A percentile compares a stretch with the other conserved stretches of the same genome.
phyloP scores from a whole-genome alignment of 2,797 vertebrate genomes.

The Novumbra hubbsi region DNA sequence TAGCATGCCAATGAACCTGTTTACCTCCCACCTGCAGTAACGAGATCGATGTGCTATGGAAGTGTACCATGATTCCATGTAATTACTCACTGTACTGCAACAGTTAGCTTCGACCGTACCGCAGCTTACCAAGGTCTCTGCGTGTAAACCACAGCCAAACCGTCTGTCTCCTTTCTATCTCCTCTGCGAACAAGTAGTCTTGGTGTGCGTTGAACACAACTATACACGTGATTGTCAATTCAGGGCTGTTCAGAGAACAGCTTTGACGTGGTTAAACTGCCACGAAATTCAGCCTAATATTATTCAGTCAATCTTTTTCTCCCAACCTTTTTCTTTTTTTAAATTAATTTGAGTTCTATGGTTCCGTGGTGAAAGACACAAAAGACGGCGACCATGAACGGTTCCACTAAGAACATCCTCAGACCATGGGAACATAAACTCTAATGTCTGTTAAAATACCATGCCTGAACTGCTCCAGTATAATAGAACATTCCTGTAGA shows the following conservation, averaged over 20 bases:
- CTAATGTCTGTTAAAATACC: background rate
- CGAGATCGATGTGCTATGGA: conserved; percentile 31
- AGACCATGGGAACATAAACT: background rate
- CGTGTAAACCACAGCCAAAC: background rate
- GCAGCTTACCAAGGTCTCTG: background rate
- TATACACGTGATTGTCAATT: conserved; percentile 40
- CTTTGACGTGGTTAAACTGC: conserved; percentile 31
- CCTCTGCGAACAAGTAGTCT: background rate
- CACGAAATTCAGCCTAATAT: background rate
- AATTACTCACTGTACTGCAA: conserved; percentile 14
- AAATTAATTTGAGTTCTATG: background rate
- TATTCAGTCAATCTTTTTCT: background rate
- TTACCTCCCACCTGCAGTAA: conserved; percentile 43
- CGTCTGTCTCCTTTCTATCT: no score
- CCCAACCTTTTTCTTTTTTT: background rate
- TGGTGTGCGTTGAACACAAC: background rate
- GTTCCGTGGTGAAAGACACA: background rate
- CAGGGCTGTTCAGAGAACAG: conserved; percentile 24
- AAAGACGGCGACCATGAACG: no score
- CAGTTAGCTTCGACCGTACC: background rate
- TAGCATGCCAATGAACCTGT: conserved; percentile 51
- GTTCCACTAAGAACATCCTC: no score
- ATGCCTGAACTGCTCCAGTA: background rate
- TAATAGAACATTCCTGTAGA: background rate
- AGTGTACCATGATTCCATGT: conserved; percentile 15